Evolutionary conservation across 2,797 vertebrate species (phyloP).

Genomic region (Spheniscus humboldti): DNA sequence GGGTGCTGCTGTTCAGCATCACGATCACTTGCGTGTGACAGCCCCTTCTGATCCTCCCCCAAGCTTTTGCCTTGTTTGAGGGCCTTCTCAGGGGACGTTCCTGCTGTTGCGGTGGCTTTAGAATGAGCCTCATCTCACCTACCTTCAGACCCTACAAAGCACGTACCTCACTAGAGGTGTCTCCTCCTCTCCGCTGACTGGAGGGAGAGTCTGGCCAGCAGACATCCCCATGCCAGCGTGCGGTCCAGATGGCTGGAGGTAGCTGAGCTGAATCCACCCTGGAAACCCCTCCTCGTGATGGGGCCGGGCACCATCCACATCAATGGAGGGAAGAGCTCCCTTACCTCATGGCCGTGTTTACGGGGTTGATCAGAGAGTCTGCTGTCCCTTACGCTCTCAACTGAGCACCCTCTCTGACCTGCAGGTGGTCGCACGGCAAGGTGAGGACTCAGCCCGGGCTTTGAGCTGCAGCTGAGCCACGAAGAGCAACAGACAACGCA

Average conservation of each 20-base stretch:
- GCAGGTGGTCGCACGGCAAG: neutral
- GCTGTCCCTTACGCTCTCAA: neutral
- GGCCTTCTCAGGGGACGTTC: neutral
- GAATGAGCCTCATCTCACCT: neutral
- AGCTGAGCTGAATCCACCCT: neutral
- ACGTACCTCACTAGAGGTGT: neutral
- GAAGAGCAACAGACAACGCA: neutral
- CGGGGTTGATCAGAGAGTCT: neutral
- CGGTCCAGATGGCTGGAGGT: neutral
- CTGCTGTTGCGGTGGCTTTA: neutral
- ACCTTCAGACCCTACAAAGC: neutral
- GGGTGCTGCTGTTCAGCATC: neutral
- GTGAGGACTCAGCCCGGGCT: neutral
- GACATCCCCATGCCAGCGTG: neutral
- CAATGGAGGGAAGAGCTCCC: neutral
- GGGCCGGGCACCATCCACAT: neutral
- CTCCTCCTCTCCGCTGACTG: neutral
- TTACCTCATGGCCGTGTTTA: rapidly evolving
- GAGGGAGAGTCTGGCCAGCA: neutral
- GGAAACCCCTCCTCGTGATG: neutral
- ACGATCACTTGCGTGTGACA: neutral
- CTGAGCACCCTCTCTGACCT: neutral
- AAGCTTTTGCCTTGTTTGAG: neutral
- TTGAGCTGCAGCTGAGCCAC: neutral
- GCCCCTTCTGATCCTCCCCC: neutral